phyloP scores from a whole-genome alignment of 64 coral and sea anemone genomes.

The Actinia tenebrosa region DNA sequence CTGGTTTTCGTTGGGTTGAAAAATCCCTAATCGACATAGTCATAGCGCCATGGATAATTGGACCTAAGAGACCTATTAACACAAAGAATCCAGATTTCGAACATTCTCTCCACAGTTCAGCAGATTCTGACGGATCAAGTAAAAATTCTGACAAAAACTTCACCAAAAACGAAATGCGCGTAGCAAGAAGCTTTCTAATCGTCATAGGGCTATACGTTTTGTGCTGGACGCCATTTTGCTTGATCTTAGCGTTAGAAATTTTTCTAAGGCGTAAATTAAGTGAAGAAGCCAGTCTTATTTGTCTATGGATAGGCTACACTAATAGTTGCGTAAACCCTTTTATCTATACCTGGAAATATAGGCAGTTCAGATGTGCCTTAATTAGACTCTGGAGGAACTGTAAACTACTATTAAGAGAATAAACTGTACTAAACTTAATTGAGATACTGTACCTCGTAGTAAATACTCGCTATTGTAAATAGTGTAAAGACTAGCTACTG shows the following conservation, averaged over 20 bases:
- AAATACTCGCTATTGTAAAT: too few relatives aligned
- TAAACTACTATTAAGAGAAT: too few relatives aligned
- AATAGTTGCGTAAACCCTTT: slow-evolving; percentile 59
- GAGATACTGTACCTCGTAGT: too few relatives aligned
- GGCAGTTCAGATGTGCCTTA: slow-evolving; percentile 49
- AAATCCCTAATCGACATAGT: background rate
- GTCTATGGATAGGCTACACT: slow-evolving; percentile 49
- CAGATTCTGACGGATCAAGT: too few relatives aligned
- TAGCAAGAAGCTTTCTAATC: slow-evolving; percentile 49
- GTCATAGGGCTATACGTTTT: slow-evolving; percentile 42
- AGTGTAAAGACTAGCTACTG: too few relatives aligned
- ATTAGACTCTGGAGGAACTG: background rate
- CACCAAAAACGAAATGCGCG: slow-evolving; percentile 35
- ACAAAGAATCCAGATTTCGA: background rate
- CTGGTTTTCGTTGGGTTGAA: too few relatives aligned
- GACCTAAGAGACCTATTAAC: too few relatives aligned
- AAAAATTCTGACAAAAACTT: background rate
- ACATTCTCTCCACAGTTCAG: too few relatives aligned
- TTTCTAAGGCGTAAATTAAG: background rate
- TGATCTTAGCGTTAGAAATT: slow-evolving; percentile 23
- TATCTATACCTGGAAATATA: slow-evolving; percentile 71
- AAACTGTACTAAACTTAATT: too few relatives aligned
- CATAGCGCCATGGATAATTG: background rate
- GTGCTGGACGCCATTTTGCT: slow-evolving; percentile 59
- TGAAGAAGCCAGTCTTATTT: slow-evolving; percentile 27